These are phyloP conservation scores for Coregonus clupeaformis DNA, from an alignment of 2,113 vertebrate species.

Conservation along the genomic window DNA sequence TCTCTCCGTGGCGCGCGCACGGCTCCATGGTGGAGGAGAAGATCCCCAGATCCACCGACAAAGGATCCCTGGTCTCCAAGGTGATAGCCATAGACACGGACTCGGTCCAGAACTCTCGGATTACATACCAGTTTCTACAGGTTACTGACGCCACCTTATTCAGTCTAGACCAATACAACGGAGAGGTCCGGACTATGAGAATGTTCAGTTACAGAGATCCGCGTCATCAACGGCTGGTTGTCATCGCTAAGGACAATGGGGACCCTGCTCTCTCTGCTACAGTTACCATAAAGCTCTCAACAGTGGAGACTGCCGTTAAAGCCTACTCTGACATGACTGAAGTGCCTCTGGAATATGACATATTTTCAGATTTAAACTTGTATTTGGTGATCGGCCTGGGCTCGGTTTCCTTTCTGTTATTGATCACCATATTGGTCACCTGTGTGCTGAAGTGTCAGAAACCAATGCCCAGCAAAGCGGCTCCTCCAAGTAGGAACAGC, in stretches of 20 bases:
- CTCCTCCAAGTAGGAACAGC: slow-evolving; percentile 52
- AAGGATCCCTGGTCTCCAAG: slow-evolving; percentile 73
- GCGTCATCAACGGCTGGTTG: slow-evolving; percentile 63
- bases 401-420: slow-evolving; percentile 71
- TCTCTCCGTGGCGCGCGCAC: slow-evolving; percentile 71
- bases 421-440: slow-evolving; percentile 69
- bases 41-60: slow-evolving; percentile 62
- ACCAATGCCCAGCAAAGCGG: slow-evolving; percentile 40
- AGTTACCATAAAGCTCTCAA: slow-evolving; percentile 68
- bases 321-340: slow-evolving; percentile 67
- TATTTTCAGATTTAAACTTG: slow-evolving; percentile 55
- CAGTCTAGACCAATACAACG: slow-evolving; percentile 62
- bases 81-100: slow-evolving; percentile 70
- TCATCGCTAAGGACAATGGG: slow-evolving; percentile 73
- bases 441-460: slow-evolving; percentile 61
- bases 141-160: slow-evolving; percentile 72
- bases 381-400: slow-evolving; percentile 70
- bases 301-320: slow-evolving; percentile 45
- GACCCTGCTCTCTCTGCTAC: slow-evolving; percentile 74
- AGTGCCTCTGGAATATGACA: slow-evolving; percentile 60
- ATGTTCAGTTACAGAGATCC: slow-evolving; percentile 74
- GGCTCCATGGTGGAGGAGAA: slow-evolving; percentile 68
- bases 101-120: slow-evolving; percentile 70
- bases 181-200: slow-evolving; percentile 73
- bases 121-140: slow-evolving; percentile 73